These are phyloP conservation scores for Oegoconia quadripuncta DNA, from an alignment of 2,888 invertebrate species.

Conservation along the genomic window DNA sequence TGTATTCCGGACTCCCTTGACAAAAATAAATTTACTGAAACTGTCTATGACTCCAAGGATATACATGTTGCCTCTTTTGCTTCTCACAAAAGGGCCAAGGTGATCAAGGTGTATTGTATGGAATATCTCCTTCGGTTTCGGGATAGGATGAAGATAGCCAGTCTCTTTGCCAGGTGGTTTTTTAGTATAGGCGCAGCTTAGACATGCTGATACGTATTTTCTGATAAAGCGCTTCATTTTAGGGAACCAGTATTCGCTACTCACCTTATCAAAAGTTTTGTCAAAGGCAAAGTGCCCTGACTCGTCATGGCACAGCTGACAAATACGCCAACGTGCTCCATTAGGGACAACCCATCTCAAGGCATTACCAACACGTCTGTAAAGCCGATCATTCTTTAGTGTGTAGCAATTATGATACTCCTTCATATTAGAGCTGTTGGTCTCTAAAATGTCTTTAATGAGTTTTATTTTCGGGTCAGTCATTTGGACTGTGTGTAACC, in stretches of 20 bases:
- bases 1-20: constrained; percentile 15
- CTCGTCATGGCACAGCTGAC: constrained; percentile 21
- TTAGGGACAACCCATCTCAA: constrained; percentile 24
- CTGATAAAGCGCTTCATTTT: constrained; percentile 19
- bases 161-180: constrained; percentile 7
- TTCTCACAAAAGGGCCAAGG: constrained; percentile 18
- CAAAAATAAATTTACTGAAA: constrained; percentile 20
- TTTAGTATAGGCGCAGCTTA: constrained; percentile 16
- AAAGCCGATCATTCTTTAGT: background rate
- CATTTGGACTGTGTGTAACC: constrained; percentile 5
- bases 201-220: constrained; percentile 18
- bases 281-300: constrained; percentile 17
- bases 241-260: constrained; percentile 18
- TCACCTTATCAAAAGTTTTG: constrained; percentile 17
- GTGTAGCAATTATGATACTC: constrained; percentile 3
- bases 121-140: constrained; percentile 12
- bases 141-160: constrained; percentile 11
- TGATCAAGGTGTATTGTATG: constrained; percentile 19
- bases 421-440: background rate
- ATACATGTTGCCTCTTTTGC: constrained; percentile 14
- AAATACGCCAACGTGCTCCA: no score
- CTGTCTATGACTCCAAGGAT: constrained; percentile 14
- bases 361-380: background rate
- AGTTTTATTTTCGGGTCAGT: background rate
- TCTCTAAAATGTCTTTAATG: constrained; percentile 2